Evolutionary conservation across 1,140 invertebrate species (phyloP).

Genomic region (Pteromalus puparum): DNA sequence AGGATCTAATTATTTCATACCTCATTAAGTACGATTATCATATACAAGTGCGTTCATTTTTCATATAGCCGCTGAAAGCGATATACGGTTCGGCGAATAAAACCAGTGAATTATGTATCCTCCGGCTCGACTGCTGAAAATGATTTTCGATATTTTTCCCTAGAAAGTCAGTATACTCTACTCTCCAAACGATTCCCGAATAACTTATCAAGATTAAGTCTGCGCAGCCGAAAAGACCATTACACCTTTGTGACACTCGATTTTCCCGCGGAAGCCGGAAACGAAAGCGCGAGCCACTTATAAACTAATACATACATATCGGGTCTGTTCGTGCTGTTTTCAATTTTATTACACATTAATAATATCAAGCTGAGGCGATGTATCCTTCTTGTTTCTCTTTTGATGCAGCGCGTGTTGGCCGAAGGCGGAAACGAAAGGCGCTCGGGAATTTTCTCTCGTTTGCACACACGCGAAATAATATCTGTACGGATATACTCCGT

Average conservation of each 20-base stretch:
- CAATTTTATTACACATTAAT: conserved; percentile 12
- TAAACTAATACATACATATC: not conserved
- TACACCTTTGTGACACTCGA: not conserved
- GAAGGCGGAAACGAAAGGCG: conserved; percentile 25
- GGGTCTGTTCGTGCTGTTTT: not conserved
- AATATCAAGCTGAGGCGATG: not conserved
- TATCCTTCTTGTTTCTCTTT: not conserved
- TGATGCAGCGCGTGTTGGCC: not conserved
- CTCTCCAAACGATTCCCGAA: too few species aligned
- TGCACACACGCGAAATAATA: not conserved
- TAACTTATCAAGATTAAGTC: too few species aligned
- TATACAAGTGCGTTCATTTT: not conserved
- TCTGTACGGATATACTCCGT: not conserved
- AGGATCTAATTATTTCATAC: not conserved
- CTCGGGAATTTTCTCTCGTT: conserved; percentile 21
- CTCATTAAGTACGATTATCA: not conserved
- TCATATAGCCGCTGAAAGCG: not conserved
- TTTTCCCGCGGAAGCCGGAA: conserved; percentile 26
- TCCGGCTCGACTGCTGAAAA: too few species aligned
- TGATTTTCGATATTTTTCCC: too few species aligned
- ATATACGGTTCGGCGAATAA: too few species aligned
- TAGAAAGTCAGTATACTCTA: too few species aligned
- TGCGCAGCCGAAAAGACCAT: too few species aligned
- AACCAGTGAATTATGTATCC: too few species aligned
- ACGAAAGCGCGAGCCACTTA: not conserved